Evolutionary conservation across 2,113 vertebrate species (phyloP), one percentile per base, ranked within the genome.

Genomic region (Phrynosoma platyrhinos): DNA sequence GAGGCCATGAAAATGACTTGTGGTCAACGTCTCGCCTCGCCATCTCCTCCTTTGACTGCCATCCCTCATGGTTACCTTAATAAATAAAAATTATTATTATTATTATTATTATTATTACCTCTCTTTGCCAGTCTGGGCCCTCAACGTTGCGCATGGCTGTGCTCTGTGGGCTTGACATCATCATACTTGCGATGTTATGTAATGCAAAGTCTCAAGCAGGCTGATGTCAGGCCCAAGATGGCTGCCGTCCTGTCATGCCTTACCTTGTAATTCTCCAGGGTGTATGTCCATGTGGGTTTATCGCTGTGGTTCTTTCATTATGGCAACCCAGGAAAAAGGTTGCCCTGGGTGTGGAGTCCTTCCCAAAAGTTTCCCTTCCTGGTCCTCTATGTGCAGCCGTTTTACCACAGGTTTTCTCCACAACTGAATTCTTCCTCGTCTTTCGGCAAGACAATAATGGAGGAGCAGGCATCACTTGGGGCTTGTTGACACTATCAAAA

Each of bases 201-300:
- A 89, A 96, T 94, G 95, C 94, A 80, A 95, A 96, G 94, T 95
- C 95, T 94, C 95, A 96, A 94, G 95, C 90, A 95, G 94, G 93
- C 88, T 96, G 96, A 96, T 96, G 96, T 96, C 95, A 95, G 96
- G 95, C 94, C 95, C 95, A 96, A 96, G 95, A 96, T 95, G 92
- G 92, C 95, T 94, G 95, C 94, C 93, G 95, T 86, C 94, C 95
- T 96, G 90, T 95, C 92, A 91, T 92, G 75, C 93, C 96, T 94
- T 93, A 83, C 92, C 83, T 0, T 95, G 91, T 86, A n/a, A 69
- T 87, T 90, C 82, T 55, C 91, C 68, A 77, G 47, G 86, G 1
- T 32, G 62, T 84, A 81, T 42, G 40, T 77, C 72, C 6, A 81
- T 92, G 64, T 8, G 18, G 13, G 18, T 72, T 91, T 91, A 87